phyloP scores from a whole-genome alignment of 1,140 invertebrate genomes.

The Drosophila bipectinata region DNA sequence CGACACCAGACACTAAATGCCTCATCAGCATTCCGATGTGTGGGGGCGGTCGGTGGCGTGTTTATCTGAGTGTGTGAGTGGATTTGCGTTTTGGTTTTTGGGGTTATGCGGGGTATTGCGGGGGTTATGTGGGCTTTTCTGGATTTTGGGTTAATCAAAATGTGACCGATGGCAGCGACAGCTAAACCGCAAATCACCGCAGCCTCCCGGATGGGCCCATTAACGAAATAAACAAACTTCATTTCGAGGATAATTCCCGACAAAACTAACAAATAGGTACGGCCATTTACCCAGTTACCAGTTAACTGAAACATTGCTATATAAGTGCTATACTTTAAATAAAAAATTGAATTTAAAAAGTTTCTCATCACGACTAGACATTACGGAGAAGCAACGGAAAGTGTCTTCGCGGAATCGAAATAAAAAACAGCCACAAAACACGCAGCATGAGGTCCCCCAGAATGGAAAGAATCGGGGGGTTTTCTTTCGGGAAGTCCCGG shows the following conservation, averaged over 20 bases:
- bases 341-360: slow-evolving; percentile 10
- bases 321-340: not conserved
- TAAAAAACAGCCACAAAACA: slow-evolving; percentile 1
- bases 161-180: slow-evolving; percentile 25
- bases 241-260: not conserved
- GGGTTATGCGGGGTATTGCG: not conserved
- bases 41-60: slow-evolving; percentile 1
- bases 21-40: slow-evolving; percentile 41
- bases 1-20: slow-evolving; percentile 34
- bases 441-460: slow-evolving; percentile 20
- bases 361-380: slow-evolving; percentile 13
- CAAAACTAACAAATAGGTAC: too few species aligned
- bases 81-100: slow-evolving; percentile 20
- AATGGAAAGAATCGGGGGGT: slow-evolving; percentile 1
- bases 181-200: slow-evolving; percentile 30
- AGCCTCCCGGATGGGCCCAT: slow-evolving; percentile 9
- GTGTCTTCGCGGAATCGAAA: too few species aligned
- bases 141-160: slow-evolving; percentile 36
- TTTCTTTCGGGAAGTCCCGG: slow-evolving; percentile 4
- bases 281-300: too few species aligned
- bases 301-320: not conserved
- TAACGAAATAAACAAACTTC: slow-evolving; percentile 11
- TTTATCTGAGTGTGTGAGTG: slow-evolving; percentile 43
- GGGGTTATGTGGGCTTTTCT: not conserved
- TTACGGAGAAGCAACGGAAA: not conserved